Percentiles rank a stretch among this genome's conserved stretches.
Evolutionary conservation across 2,113 vertebrate species (phyloP).

Genomic region (Arvicanthis niloticus): DNA sequence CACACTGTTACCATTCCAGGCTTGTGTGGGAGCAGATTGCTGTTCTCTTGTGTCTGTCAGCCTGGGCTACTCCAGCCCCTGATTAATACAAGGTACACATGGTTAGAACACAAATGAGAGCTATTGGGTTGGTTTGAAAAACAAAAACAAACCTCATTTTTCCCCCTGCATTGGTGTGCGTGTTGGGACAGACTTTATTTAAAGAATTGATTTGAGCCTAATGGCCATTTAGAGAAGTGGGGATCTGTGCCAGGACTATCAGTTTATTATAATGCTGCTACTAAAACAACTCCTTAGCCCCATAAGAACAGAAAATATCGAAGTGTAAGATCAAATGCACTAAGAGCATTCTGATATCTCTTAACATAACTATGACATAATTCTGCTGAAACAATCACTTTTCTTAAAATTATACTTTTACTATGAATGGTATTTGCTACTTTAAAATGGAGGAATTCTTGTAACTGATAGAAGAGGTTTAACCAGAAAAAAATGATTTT

Average conservation of each 20-base stretch:
- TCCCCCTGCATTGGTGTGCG: slow-evolving; percentile 55
- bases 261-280: slow-evolving; percentile 21
- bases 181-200: slow-evolving; percentile 70
- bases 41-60: slow-evolving; percentile 59
- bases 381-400: slow-evolving; percentile 49
- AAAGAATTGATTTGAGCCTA: slow-evolving; percentile 72
- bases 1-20: slow-evolving; percentile 74
- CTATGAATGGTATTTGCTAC: slow-evolving; percentile 6
- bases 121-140: slow-evolving; percentile 67
- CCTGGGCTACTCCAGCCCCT: slow-evolving; percentile 61
- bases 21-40: slow-evolving; percentile 75
- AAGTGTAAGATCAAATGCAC: neutral
- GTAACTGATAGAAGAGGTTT: neutral
- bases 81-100: slow-evolving; percentile 74
- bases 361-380: neutral
- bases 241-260: slow-evolving; percentile 51
- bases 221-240: slow-evolving; percentile 54
- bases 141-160: neutral
- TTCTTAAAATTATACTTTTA: slow-evolving; percentile 42
- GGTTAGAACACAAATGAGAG: slow-evolving; percentile 69
- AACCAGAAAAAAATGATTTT: neutral
- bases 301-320: slow-evolving; percentile 31
- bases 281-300: slow-evolving; percentile 46
- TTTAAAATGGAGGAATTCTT: slow-evolving; percentile 57
- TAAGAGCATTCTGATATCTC: neutral